Evolutionary conservation across 2,113 vertebrate species (phyloP), one percentile per base, ranked within the genome.

Genomic region (Percina caprodes): DNA sequence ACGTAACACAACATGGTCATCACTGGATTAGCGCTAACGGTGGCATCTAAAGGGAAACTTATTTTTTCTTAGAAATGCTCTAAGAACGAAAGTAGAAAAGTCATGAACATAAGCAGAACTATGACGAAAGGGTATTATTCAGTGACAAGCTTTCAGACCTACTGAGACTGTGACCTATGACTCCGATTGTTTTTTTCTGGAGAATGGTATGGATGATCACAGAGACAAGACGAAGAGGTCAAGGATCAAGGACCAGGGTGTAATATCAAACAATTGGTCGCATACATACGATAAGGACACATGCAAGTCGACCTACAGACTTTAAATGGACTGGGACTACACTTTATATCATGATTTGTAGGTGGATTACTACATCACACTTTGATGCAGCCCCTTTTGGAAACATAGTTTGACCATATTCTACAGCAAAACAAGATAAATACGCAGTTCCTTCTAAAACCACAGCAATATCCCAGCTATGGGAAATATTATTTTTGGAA

Each of bases 231-330:
- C 12, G 30, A 45, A 55, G 49, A 39, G 69, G 70, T 84, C 42
- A 77, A 19, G 33, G 58, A 8, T 70, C 52, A 77, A 11, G 9
- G 48, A 56, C 35, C 45, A n/a, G 48, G 68, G 71, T 70, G 52
- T 49, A 62, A 78, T 61, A 80, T 79, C 67, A 86, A 83, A 78
- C 13, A 46, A 7, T 48, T 62, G 72, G 59, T 51, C 55, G 35
- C 26, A 33, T 19, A 68, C 19, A 55, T 48, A 42, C 5, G 65
- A 33, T 49, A 23, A 62, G 4, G 21, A 72, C 3, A 48, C 23
- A 62, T 21, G 24, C 56, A 35, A 13, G 46, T n/a, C 26, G 2
- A 46, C 19, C 33, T 6, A 18, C n/a, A 69, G n/a, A 30, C 33
- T 45, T 21, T 39, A 21, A 11, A 67, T 35, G 15, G 23, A 58